Percentiles rank a stretch among this genome's conserved stretches.
phyloP scores from a whole-genome alignment of 2,888 invertebrate genomes.

The Cetonia aurata region DNA sequence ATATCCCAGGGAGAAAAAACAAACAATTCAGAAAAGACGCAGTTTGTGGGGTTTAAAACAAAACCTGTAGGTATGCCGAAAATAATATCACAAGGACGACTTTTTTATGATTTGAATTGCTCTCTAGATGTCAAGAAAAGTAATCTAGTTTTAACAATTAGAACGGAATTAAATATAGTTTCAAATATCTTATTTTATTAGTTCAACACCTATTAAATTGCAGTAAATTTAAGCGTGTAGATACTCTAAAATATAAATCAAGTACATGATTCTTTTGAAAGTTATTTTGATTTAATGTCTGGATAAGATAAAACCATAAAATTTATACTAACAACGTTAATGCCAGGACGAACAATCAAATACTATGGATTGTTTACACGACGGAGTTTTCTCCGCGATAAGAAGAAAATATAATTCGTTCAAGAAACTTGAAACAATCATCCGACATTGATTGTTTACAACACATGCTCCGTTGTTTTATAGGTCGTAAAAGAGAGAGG shows the following conservation, averaged over 20 bases:
- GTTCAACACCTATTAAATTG: slow-evolving; percentile 9
- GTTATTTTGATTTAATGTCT: neutral
- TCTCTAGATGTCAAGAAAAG: too few relatives aligned
- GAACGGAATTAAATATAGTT: too few relatives aligned
- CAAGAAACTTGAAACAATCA: slow-evolving; percentile 25
- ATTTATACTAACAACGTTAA: slow-evolving; percentile 10
- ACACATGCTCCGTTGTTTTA: slow-evolving; percentile 18
- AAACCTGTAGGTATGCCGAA: too few relatives aligned
- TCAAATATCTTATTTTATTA: neutral
- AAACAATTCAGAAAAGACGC: too few relatives aligned
- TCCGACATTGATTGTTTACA: slow-evolving; percentile 28
- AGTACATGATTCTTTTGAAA: neutral
- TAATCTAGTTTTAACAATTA: too few relatives aligned
- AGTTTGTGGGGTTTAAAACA: too few relatives aligned
- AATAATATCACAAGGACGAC: too few relatives aligned
- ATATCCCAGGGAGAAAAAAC: too few relatives aligned
- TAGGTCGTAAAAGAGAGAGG: slow-evolving; percentile 18
- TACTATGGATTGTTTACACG: slow-evolving; percentile 22
- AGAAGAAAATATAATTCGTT: slow-evolving; percentile 13
- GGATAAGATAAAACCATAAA: slow-evolving; percentile 17
- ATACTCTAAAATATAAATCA: slow-evolving; percentile 9
- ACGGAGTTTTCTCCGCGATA: slow-evolving; percentile 20
- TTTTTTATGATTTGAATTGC: too few relatives aligned
- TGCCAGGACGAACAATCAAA: slow-evolving; percentile 20
- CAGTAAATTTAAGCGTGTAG: neutral